Conservation (phyloP, 1,140 invertebrate species). For the Drosophila bocqueti region DNA sequence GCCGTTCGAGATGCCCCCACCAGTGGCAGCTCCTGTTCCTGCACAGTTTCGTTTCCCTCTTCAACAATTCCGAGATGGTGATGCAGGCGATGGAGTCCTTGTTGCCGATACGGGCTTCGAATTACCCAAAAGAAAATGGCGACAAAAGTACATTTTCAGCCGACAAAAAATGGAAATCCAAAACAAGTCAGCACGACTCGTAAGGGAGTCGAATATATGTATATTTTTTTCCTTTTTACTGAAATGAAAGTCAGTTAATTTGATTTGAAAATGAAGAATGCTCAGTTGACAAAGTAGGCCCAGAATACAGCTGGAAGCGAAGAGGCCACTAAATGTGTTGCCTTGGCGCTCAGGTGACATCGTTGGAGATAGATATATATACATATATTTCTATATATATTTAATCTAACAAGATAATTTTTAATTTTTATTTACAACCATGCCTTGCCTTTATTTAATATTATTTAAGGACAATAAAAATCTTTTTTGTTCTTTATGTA, state of each 20-base stretch:
- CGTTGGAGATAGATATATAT: not conserved
- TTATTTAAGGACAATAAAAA: not conserved
- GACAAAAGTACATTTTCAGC: conserved; percentile 68
- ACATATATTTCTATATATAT: not conserved
- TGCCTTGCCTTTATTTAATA: not conserved
- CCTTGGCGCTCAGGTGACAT: conserved; percentile 63
- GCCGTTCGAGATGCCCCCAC: conserved; percentile 16
- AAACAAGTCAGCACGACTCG: conserved; percentile 8
- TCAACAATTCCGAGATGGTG: not conserved
- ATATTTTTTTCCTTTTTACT: conserved; percentile 12
- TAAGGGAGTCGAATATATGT: not conserved
- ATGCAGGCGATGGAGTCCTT: conserved; percentile 15
- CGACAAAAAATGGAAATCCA: conserved; percentile 21
- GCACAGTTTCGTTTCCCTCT: not conserved
- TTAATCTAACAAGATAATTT: no score
- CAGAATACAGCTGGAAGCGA: not conserved
- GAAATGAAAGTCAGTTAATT: conserved; percentile 79
- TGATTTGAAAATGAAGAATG: conserved; percentile 70
- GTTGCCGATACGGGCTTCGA: conserved; percentile 34
- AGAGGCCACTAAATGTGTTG: conserved; percentile 66
- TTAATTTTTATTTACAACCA: not conserved
- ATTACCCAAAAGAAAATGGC: conserved; percentile 76
- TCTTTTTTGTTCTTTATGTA: not conserved
- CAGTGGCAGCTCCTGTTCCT: conserved; percentile 10
- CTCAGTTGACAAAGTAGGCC: conserved; percentile 37